Conservation (phyloP, 2,797 vertebrate species). For the Halcyon badia region DNA sequence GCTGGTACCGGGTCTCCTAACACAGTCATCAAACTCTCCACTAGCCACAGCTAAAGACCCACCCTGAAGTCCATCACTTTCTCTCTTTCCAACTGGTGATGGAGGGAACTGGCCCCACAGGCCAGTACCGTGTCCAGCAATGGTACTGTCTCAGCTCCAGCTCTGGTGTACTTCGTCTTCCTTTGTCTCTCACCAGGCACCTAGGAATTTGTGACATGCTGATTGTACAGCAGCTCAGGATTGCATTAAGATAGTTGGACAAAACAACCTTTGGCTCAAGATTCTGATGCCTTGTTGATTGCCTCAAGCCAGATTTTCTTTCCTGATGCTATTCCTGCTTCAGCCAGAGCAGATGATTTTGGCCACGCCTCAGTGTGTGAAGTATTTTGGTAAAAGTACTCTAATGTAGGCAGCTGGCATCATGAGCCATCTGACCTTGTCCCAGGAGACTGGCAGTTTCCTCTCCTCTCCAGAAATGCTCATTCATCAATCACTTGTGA, state of each 20-base stretch:
- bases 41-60: neutral
- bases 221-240: neutral
- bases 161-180: neutral
- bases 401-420: neutral
- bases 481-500: neutral
- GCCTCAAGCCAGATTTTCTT: neutral
- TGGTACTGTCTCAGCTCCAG: neutral
- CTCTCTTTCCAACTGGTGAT: neutral
- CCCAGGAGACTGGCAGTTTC: neutral
- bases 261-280: neutral
- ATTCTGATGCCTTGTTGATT: neutral
- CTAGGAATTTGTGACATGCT: neutral
- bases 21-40: neutral
- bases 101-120: neutral
- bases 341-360: neutral
- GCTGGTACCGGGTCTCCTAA: neutral
- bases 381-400: neutral
- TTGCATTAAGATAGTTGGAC: neutral
- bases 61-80: neutral
- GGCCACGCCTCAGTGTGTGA: neutral
- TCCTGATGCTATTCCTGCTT: neutral
- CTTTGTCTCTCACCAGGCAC: neutral
- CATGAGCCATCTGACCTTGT: neutral
- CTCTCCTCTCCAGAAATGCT: conserved; percentile 2
- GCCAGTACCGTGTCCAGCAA: rapidly evolving